Base-by-base conservation (phyloP, 2,113 vertebrate genomes). In the Clarias magur region DNA sequence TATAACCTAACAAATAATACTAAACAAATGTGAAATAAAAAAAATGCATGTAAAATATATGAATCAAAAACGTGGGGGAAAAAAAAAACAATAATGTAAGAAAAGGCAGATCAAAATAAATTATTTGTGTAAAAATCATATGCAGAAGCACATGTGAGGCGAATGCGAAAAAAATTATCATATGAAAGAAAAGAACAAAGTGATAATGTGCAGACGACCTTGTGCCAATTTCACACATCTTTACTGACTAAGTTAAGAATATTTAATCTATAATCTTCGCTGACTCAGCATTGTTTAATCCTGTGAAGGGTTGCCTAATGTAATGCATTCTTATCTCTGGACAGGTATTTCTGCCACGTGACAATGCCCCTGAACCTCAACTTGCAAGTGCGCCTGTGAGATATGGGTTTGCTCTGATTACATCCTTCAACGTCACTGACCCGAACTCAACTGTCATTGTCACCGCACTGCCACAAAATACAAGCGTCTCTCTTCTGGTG, bases 331-430 rank as follows among this genome's bases (percentile, higher is more conserved):
- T 27, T 42, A 63, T n/a, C 8, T 88, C 79, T 89, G 63, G 65
- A 34, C 89, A 96, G 95, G 93, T 96, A 75, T 92, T 73, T 84
- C 34, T 96, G 83, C 84, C 91, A 38, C 93, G 86, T n/a, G 12
- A 87, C 25, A 56, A 72, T 6, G 48, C 79, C n/a, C 0, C 85
- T 67, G 3, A 15, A 0, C 15, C 80, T 3, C 25, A 0, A 0
- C 87, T 59, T 21, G 82, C 0, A 0, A 88, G 88, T 0, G 2
- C 91, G 15, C 42, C n/a, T 48, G n/a, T 95, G 76, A 78, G 89
- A 65, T n/a, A 88, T 60, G 15, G 89, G 15, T 79, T 17, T 25
- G 63, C 86, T 30, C 84, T 84, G 0, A 19, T 91, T 72, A 92
- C 89, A 7, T 15, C 7, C 4, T 12, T 96, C 85, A 94, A 95